phyloP scores from a whole-genome alignment of 1,140 invertebrate species.

The Chelonus insularis region DNA sequence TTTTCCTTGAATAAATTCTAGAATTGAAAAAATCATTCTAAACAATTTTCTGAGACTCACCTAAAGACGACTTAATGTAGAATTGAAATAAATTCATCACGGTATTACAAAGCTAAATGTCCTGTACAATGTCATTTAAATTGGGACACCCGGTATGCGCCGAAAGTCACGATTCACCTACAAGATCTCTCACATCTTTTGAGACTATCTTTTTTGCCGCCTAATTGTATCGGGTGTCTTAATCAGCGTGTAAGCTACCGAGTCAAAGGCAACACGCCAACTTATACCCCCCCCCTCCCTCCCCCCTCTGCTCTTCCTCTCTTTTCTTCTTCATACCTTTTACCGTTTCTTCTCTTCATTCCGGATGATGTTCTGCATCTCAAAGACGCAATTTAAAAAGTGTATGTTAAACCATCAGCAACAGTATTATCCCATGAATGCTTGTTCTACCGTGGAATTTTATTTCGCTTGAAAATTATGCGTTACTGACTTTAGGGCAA shows the following conservation, averaged over 20 bases:
- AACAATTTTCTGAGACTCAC: no score
- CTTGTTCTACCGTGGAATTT: not conserved
- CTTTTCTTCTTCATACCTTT: slow-evolving; percentile 2
- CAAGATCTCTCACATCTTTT: slow-evolving; percentile 43
- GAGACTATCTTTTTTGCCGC: slow-evolving; percentile 51
- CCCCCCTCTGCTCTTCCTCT: not conserved
- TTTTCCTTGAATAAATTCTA: no score
- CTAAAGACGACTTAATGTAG: no score
- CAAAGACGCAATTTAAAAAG: slow-evolving; percentile 57
- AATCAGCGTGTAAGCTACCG: slow-evolving; percentile 59
- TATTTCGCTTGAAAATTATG: not conserved
- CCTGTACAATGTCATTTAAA: slow-evolving; percentile 10
- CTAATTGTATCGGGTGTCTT: slow-evolving; percentile 60
- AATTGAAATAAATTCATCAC: no score
- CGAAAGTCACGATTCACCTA: not conserved
- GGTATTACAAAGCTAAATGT: no score
- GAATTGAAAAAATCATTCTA: no score
- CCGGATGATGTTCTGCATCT: slow-evolving; percentile 52
- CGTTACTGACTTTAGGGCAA: not conserved
- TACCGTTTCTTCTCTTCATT: slow-evolving; percentile 30
- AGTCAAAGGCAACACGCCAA: slow-evolving; percentile 42
- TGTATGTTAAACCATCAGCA: slow-evolving; percentile 50
- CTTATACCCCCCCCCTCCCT: slow-evolving; percentile 17
- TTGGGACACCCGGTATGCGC: slow-evolving; percentile 4
- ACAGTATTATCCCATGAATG: slow-evolving; percentile 32